Conservation (phyloP, 2,797 vertebrate species). For the Microctenopoma steveboyesi region DNA sequence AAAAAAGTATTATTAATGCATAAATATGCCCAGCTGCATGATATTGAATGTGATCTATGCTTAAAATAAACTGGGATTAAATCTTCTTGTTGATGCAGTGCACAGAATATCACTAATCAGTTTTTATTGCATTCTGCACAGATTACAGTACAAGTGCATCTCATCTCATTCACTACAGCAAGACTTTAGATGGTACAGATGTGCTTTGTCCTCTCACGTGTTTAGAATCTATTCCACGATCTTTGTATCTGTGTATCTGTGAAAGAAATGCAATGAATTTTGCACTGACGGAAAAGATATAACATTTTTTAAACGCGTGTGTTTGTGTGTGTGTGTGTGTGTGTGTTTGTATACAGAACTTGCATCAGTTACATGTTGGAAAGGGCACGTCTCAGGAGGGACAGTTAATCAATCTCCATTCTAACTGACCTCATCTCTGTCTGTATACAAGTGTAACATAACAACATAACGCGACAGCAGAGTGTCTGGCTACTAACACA, state of each 20-base stretch:
- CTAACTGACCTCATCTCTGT: conserved; percentile 39
- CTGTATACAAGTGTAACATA: conserved; percentile 59
- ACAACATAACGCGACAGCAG: conserved; percentile 7
- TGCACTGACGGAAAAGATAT: conserved; percentile 71
- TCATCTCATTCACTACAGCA: conserved; percentile 27
- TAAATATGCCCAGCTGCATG: conserved; percentile 42
- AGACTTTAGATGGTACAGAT: conserved; percentile 21
- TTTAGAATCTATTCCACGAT: conserved; percentile 29
- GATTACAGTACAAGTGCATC: conserved; percentile 15
- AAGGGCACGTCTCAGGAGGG: conserved; percentile 44
- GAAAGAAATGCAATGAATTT: conserved; percentile 50
- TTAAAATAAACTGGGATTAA: conserved; percentile 32
- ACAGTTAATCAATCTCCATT: conserved; percentile 49
- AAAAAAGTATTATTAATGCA: conserved; percentile 15
- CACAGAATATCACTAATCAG: conserved; percentile 16
- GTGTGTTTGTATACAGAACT: conserved; percentile 1
- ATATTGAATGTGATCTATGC: conserved; percentile 53
- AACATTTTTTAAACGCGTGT: conserved; percentile 11
- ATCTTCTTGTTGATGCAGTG: conserved; percentile 32
- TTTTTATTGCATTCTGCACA: conserved; percentile 16
- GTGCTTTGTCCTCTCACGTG: conserved; percentile 1
- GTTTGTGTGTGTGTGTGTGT: conserved; percentile 5
- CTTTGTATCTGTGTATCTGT: conserved; percentile 17
- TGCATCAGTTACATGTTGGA: conserved; percentile 35
- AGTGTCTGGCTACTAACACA: conserved; percentile 42